A percentile compares a stretch with the other conserved stretches of the same genome.
Evolutionary conservation across 1,140 invertebrate genomes (phyloP).

Genomic region (Lucilia cuprina): DNA sequence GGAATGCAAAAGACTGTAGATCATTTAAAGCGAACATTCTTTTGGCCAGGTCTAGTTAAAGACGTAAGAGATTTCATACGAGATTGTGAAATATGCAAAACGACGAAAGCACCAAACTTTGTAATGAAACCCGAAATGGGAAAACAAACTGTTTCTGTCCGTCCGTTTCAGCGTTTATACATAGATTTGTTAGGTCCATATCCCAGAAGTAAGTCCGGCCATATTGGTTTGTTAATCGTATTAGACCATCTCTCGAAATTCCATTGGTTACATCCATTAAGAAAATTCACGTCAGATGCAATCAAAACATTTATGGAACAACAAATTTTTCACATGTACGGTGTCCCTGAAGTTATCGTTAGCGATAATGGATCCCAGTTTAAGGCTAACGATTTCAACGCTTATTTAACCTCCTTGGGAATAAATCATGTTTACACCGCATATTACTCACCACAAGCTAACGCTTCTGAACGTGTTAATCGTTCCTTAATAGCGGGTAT

Average conservation of each 20-base stretch:
- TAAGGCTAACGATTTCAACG: conserved; percentile 9
- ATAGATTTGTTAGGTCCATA: conserved; percentile 35
- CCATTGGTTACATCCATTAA: not conserved
- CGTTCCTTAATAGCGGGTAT: conserved; percentile 19
- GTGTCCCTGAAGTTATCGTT: conserved; percentile 36
- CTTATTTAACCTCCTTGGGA: not conserved
- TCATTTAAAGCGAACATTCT: not conserved
- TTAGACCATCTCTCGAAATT: conserved; percentile 34
- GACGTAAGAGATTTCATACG: conserved; percentile 26
- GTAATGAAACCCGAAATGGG: conserved; percentile 26
- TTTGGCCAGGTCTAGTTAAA: conserved; percentile 12
- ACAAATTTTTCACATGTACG: conserved; percentile 18
- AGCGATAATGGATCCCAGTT: conserved; percentile 38
- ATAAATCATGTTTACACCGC: conserved; percentile 16
- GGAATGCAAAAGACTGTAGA: conserved; percentile 34
- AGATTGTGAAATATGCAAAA: conserved; percentile 35
- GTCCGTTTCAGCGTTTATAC: conserved; percentile 35
- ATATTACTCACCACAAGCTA: conserved; percentile 14
- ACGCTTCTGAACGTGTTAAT: conserved; percentile 8
- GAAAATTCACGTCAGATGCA: not conserved
- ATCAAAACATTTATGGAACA: not conserved
- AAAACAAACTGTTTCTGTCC: not conserved
- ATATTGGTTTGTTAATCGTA: conserved; percentile 34
- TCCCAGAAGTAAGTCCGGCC: conserved; percentile 24
- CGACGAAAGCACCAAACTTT: conserved; percentile 30